These are phyloP conservation scores for Rotaria socialis DNA, from an alignment of 2,888 invertebrate genomes.

Conservation along the genomic window DNA sequence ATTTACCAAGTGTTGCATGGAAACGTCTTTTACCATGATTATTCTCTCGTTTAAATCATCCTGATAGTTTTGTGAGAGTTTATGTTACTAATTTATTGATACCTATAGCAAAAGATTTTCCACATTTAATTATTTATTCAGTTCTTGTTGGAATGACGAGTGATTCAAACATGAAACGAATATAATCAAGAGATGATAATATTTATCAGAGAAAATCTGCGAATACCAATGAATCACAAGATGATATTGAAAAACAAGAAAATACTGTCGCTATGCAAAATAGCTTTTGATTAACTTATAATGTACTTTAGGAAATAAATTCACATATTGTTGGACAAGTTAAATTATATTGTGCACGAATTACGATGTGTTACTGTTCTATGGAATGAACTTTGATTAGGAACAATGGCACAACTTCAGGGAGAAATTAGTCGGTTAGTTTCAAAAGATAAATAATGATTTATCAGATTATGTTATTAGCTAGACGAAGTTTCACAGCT, in stretches of 20 bases:
- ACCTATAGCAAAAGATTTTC: constrained; percentile 81
- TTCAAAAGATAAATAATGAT: neutral
- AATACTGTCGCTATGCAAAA: constrained; percentile 46
- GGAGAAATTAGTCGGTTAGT: constrained; percentile 53
- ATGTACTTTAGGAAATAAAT: constrained; percentile 40
- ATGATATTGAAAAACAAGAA: constrained; percentile 47
- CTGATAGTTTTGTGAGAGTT: constrained; percentile 82
- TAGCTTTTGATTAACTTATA: constrained; percentile 26
- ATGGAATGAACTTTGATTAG: constrained; percentile 52
- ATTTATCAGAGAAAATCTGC: constrained; percentile 51
- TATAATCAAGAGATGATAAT: constrained; percentile 53
- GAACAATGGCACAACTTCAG: no score
- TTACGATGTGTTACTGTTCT: constrained; percentile 83
- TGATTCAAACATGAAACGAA: constrained; percentile 50
- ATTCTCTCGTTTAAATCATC: constrained; percentile 85
- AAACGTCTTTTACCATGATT: constrained; percentile 89
- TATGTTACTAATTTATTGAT: constrained; percentile 76
- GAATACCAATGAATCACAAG: constrained; percentile 49
- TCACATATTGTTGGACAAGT: constrained; percentile 75
- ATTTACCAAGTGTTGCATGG: constrained; percentile 87
- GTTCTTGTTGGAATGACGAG: constrained; percentile 72
- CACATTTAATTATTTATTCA: constrained; percentile 86
- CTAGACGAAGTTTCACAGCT: no score
- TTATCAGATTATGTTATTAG: no score
- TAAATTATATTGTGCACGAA: constrained; percentile 78